These are phyloP conservation scores for Leucoraja ocellata DNA, from an alignment of 2,797 vertebrate species.

Conservation along the genomic window DNA sequence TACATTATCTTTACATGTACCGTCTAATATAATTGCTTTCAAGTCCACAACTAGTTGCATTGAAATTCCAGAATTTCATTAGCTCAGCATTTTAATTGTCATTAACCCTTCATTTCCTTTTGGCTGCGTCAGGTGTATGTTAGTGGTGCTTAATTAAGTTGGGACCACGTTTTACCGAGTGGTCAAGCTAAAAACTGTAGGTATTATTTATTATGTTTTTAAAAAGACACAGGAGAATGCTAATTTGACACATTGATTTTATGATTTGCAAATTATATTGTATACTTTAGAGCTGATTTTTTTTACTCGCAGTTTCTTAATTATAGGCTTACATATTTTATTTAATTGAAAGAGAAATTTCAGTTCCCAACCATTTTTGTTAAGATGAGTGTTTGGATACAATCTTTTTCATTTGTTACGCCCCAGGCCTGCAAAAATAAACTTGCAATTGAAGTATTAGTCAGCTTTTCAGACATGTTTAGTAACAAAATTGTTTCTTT, in stretches of 20 bases:
- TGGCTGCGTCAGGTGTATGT: not conserved
- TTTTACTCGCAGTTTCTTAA: not conserved
- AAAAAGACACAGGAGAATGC: not conserved
- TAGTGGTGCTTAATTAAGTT: conserved; percentile 12
- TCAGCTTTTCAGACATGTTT: not conserved
- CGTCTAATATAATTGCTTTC: conserved; percentile 18
- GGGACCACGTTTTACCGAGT: not conserved
- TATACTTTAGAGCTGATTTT: not conserved
- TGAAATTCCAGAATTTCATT: conserved; percentile 19
- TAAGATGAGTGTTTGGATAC: not conserved
- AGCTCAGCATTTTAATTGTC: conserved; percentile 12
- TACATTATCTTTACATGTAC: conserved; percentile 24
- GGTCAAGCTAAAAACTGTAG: not conserved
- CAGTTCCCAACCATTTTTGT: not conserved
- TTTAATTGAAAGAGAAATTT: not conserved
- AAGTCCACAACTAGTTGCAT: not conserved
- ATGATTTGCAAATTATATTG: not conserved
- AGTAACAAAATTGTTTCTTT: not conserved
- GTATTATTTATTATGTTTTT: not conserved
- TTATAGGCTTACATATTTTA: not conserved
- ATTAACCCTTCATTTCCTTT: conserved; percentile 19
- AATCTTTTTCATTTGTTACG: not conserved
- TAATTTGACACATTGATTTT: not conserved
- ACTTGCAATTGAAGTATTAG: not conserved
- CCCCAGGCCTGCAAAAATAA: not conserved